These are phyloP conservation scores for Drosophila littoralis DNA, from an alignment of 1,140 invertebrate genomes.

Conservation along the genomic window DNA sequence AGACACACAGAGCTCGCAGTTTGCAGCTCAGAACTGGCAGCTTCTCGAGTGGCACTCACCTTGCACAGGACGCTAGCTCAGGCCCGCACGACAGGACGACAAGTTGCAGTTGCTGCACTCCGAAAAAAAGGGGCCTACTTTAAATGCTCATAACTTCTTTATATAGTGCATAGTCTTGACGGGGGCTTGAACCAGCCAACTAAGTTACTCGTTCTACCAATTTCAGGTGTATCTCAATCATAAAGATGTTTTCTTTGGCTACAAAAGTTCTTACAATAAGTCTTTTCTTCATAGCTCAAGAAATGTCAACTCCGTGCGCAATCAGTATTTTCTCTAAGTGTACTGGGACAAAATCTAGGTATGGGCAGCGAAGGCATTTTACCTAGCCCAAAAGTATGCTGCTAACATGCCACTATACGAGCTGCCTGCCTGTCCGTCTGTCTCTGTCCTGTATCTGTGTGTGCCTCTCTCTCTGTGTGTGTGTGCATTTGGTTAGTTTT, in stretches of 20 bases:
- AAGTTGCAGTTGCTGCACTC: conserved; percentile 21
- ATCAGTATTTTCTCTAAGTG: neutral
- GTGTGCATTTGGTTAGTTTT: conserved; percentile 69
- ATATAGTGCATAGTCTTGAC: too few relatives aligned
- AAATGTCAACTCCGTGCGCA: too few relatives aligned
- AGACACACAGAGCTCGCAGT: conserved; percentile 28
- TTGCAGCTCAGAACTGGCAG: conserved; percentile 39
- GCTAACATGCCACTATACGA: conserved; percentile 54
- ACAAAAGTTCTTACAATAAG: too few relatives aligned
- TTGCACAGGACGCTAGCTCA: conserved; percentile 52
- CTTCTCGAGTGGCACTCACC: conserved; percentile 77
- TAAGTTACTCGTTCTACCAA: too few relatives aligned
- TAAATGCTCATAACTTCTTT: too few relatives aligned
- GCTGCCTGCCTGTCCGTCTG: conserved; percentile 11
- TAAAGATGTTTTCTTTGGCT: too few relatives aligned
- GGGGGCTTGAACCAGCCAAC: too few relatives aligned
- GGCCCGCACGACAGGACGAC: conserved; percentile 34
- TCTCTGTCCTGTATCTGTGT: conserved; percentile 17
- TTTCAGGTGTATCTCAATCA: too few relatives aligned
- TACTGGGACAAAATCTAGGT: neutral
- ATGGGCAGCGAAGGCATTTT: conserved; percentile 37
- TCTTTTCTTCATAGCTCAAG: too few relatives aligned
- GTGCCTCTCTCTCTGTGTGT: conserved; percentile 14
- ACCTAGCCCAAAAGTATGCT: conserved; percentile 66
- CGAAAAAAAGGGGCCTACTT: neutral